Evolutionary conservation across 2,113 vertebrate species (phyloP).

Genomic region (Muntiacus reevesi): DNA sequence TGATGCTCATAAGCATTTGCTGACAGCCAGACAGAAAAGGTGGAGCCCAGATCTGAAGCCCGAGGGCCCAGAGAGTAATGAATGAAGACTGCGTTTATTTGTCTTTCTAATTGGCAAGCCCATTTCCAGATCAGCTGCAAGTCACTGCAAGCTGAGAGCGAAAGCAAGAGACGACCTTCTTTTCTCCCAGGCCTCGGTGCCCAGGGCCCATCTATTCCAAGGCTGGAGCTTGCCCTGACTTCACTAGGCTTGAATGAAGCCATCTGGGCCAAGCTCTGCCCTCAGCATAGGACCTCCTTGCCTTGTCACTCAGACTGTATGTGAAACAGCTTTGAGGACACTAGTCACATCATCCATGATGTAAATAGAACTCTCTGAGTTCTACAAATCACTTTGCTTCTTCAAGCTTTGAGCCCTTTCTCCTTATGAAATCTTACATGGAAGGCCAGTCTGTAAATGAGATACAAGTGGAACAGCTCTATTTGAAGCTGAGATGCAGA

Average conservation of each 20-base stretch:
- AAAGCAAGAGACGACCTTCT: conserved; percentile 28
- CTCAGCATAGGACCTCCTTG: not conserved
- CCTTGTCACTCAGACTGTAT: not conserved
- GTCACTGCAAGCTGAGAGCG: conserved; percentile 53
- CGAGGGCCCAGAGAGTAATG: conserved; percentile 61
- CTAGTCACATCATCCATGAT: not conserved
- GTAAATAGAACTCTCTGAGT: not conserved
- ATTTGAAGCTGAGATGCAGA: not conserved
- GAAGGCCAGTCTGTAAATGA: not conserved
- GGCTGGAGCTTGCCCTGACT: not conserved
- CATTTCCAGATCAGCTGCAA: conserved; percentile 71
- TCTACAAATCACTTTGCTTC: not conserved
- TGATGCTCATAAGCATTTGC: conserved; percentile 62
- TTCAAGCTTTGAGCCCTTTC: not conserved
- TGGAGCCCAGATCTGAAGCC: conserved; percentile 72
- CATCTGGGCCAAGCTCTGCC: not conserved
- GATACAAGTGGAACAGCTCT: not conserved
- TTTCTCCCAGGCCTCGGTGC: not conserved
- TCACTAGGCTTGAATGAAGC: not conserved
- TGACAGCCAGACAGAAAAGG: conserved; percentile 77
- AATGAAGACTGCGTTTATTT: conserved; percentile 77
- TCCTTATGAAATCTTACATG: not conserved
- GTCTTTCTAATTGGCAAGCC: conserved; percentile 69
- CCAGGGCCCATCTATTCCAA: not conserved
- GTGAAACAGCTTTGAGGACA: not conserved